phyloP scores from a whole-genome alignment of 2,888 invertebrate genomes.

The Emmelina monodactyla region DNA sequence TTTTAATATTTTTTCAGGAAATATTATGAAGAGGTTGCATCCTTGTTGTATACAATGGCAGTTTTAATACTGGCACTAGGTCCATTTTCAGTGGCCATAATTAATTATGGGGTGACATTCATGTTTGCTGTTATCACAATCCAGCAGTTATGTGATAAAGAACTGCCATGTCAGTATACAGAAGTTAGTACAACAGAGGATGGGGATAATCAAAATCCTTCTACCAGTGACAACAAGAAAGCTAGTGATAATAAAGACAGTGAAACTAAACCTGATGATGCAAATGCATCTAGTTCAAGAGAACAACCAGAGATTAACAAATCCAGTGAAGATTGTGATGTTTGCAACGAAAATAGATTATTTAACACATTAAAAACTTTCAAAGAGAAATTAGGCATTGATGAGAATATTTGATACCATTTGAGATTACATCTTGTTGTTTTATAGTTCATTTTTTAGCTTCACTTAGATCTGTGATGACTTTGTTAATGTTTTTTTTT shows the following conservation, averaged over 20 bases:
- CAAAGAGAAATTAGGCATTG: slow-evolving; percentile 40
- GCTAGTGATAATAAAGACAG: slow-evolving; percentile 8
- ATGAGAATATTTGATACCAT: slow-evolving; percentile 16
- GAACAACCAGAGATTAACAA: slow-evolving; percentile 9
- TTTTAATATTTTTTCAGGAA: slow-evolving; percentile 57
- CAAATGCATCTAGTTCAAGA: slow-evolving; percentile 7
- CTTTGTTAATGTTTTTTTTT: too few relatives aligned
- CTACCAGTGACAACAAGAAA: slow-evolving; percentile 10
- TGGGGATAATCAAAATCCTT: slow-evolving; percentile 8
- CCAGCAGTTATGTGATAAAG: slow-evolving; percentile 60
- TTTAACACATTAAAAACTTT: slow-evolving; percentile 38
- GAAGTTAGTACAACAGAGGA: slow-evolving; percentile 3
- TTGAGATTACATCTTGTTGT: background rate
- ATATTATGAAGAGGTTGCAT: slow-evolving; percentile 45
- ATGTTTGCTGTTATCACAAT: slow-evolving; percentile 62
- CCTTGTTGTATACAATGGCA: slow-evolving; percentile 60
- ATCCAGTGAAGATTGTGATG: slow-evolving; percentile 10
- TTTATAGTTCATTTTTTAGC: too few relatives aligned
- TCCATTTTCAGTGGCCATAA: slow-evolving; percentile 65
- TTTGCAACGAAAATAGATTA: slow-evolving; percentile 42
- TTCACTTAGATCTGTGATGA: too few relatives aligned
- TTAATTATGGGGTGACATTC: slow-evolving; percentile 66
- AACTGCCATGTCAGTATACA: too few relatives aligned
- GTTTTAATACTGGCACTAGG: slow-evolving; percentile 65
- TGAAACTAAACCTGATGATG: slow-evolving; percentile 7